These are phyloP conservation scores for Agrochola macilenta DNA, from an alignment of 2,888 invertebrate genomes.

Conservation along the genomic window DNA sequence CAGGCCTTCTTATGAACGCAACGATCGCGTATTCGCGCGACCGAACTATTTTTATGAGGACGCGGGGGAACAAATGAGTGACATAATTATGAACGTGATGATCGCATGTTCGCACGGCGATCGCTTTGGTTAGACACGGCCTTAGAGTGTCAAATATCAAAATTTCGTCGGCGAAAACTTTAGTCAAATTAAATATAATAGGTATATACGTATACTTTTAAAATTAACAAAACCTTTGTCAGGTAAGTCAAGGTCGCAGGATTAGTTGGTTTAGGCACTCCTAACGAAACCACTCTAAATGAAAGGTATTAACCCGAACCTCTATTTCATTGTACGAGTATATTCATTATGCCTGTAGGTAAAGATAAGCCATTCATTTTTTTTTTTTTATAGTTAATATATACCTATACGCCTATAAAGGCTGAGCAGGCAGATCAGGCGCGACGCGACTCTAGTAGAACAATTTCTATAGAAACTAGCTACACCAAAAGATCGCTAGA, in stretches of 20 bases:
- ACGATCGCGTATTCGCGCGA: too few relatives aligned
- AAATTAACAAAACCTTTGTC: slow-evolving; percentile 24
- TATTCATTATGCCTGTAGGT: too few relatives aligned
- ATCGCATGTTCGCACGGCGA: background rate
- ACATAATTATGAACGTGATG: background rate
- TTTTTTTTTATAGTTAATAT: too few relatives aligned
- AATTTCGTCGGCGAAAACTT: background rate
- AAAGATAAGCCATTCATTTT: too few relatives aligned
- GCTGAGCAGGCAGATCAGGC: too few relatives aligned
- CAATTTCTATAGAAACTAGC: too few relatives aligned
- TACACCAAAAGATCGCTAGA: too few relatives aligned
- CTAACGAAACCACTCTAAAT: slow-evolving; percentile 27
- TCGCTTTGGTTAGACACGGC: background rate
- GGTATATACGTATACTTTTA: too few relatives aligned
- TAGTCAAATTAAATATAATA: slow-evolving; percentile 32
- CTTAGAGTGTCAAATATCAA: background rate
- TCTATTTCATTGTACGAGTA: background rate
- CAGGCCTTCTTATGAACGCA: background rate
- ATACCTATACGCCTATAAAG: too few relatives aligned
- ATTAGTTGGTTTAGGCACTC: slow-evolving; percentile 26
- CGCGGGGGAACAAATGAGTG: background rate
- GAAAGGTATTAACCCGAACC: slow-evolving; percentile 25
- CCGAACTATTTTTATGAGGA: background rate
- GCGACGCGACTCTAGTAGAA: too few relatives aligned
- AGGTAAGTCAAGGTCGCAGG: slow-evolving; percentile 28